Base-by-base conservation (phyloP, 2,797 vertebrate species). In the Lemur catta region DNA sequence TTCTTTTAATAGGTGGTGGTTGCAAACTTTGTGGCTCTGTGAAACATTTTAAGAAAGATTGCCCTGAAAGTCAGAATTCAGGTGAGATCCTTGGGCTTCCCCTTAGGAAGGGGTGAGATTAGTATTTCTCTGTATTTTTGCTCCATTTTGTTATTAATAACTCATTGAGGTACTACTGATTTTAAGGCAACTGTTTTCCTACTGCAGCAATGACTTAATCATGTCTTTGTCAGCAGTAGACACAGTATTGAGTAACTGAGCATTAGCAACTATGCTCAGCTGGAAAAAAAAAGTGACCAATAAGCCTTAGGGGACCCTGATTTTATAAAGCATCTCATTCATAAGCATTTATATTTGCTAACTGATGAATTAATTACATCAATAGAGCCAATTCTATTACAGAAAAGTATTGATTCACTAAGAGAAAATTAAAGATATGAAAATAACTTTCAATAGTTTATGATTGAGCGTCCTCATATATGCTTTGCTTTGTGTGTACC, bases 21-120 rank as follows among this genome's bases (percentile, higher is more conserved):
- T 99, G 99, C 97, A 99, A 98, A 11, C 98, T 99, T 55, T 99
- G 99, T 98, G 99, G 99, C 9, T 99, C 99, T 13, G 99, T 99
- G 94, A 99, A 99, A 93, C 99, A 99, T 98, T 99, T 99, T 95
- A 99, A 98, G 98, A 99, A 99, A 97, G 99, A 99, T 88, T 99
- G 99, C 97, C 99, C 99, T 0, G 99, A 99, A 89, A 99, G 99
- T 87, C 99, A 99, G 98, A 98, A 98, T 0, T 93, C 98, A 97
- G 99, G 99, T 99, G 97, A 99, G 99, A 96, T 46, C n/a, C 57
- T 15, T 67, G 17, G n/a, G 9, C 6, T 2, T 46, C 55, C 2
- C 0, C 61, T 78, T 59, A 22, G 59, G 57, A 33, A 76, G 41
- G 61, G 50, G 17, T 26, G 10, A 79, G 48, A 57, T 61, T 69